phyloP scores from a whole-genome alignment of 2,113 vertebrate genomes.

The Vulpes ferrilata region DNA sequence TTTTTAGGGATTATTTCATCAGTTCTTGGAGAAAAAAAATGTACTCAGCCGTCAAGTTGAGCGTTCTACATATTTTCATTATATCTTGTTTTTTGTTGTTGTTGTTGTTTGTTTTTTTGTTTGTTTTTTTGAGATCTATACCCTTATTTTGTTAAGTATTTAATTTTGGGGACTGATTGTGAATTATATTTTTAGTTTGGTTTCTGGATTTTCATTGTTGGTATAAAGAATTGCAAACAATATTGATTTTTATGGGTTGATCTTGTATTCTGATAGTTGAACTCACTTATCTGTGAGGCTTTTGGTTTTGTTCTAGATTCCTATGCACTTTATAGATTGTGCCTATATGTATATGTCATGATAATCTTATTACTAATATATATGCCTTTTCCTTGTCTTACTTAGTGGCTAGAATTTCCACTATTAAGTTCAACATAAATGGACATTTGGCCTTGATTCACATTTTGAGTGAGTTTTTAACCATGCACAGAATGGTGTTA shows the following conservation, averaged over 20 bases:
- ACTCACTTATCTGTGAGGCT: background rate
- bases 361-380: background rate
- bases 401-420: background rate
- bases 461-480: background rate
- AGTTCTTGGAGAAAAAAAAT: background rate
- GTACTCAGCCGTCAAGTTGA: background rate
- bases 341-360: too few species aligned
- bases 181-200: background rate
- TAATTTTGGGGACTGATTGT: background rate
- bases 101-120: too few species aligned
- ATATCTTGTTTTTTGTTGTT: background rate
- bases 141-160: background rate
- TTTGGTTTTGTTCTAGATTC: background rate
- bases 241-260: background rate
- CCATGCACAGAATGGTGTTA: background rate
- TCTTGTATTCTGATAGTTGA: background rate
- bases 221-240: background rate
- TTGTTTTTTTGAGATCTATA: background rate
- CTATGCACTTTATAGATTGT: background rate
- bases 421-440: background rate
- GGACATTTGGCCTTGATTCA: background rate
- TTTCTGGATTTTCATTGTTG: background rate
- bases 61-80: background rate
- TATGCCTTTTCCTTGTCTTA: background rate
- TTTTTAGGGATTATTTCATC: background rate